These are phyloP conservation scores for Percina caprodes DNA, from an alignment of 2,113 vertebrate species.

Conservation along the genomic window DNA sequence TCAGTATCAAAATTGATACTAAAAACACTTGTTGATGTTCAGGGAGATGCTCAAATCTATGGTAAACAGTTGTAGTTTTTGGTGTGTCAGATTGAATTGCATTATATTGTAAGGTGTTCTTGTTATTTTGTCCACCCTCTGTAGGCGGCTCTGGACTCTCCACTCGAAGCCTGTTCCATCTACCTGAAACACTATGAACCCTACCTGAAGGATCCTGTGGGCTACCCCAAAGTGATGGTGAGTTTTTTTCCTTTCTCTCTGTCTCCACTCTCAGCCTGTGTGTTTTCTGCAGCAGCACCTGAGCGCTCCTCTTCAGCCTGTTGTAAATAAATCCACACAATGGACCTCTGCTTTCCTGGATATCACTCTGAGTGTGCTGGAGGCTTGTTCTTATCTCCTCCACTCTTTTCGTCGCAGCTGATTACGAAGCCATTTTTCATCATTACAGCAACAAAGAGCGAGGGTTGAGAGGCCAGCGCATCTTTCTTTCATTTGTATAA, in stretches of 20 bases:
- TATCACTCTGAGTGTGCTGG: slow-evolving; percentile 39
- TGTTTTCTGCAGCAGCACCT: slow-evolving; percentile 16
- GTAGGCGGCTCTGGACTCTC: slow-evolving; percentile 91
- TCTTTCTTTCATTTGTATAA: slow-evolving; percentile 63
- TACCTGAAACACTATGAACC: slow-evolving; percentile 91
- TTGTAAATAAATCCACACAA: slow-evolving; percentile 54
- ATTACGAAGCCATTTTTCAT: slow-evolving; percentile 71
- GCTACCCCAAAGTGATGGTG: slow-evolving; percentile 92
- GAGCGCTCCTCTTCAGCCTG: slow-evolving; percentile 35
- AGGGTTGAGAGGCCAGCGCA: slow-evolving; percentile 39
- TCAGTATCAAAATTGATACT: background rate
- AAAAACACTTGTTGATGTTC: background rate
- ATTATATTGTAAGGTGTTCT: background rate
- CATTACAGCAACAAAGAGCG: slow-evolving; percentile 63
- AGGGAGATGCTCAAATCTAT: background rate
- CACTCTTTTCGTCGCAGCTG: slow-evolving; percentile 40
- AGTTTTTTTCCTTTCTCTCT: slow-evolving; percentile 34
- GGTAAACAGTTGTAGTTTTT: background rate
- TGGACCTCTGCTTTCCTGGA: slow-evolving; percentile 44
- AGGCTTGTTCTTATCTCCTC: slow-evolving; percentile 54
- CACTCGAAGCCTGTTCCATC: slow-evolving; percentile 85
- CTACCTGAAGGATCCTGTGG: slow-evolving; percentile 91
- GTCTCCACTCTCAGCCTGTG: background rate
- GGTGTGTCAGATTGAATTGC: background rate
- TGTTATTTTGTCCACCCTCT: slow-evolving; percentile 25